Percentiles rank a stretch among this genome's conserved stretches.
phyloP scores from a whole-genome alignment of 2,797 vertebrate genomes.

The Oophaga sylvatica region DNA sequence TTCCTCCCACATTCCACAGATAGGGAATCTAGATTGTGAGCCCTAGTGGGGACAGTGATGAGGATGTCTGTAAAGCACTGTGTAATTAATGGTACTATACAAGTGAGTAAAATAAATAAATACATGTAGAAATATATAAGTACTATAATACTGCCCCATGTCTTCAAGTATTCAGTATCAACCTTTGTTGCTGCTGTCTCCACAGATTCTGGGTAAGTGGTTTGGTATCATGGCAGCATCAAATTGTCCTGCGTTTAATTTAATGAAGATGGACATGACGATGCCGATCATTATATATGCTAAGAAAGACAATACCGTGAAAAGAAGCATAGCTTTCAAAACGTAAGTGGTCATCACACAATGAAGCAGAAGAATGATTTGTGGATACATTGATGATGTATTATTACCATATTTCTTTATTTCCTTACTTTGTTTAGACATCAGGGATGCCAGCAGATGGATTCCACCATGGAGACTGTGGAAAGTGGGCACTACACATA shows the following conservation, averaged over 20 bases:
- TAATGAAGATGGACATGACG: conserved; percentile 25
- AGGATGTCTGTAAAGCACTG: too few relatives aligned
- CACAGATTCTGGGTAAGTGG: not conserved
- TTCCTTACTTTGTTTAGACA: not conserved
- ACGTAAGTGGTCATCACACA: conserved; percentile 13
- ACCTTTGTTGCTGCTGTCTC: not conserved
- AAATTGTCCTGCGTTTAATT: not conserved
- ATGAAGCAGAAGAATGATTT: not conserved
- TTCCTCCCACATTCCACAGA: too few relatives aligned
- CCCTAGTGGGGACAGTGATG: too few relatives aligned
- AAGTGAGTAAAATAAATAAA: not conserved
- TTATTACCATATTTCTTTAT: not conserved
- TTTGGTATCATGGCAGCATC: conserved; percentile 13
- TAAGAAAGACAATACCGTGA: not conserved
- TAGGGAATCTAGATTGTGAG: too few relatives aligned
- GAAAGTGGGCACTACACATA: not conserved
- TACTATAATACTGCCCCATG: not conserved
- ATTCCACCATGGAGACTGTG: not conserved
- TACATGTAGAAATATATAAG: not conserved
- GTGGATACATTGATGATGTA: not conserved
- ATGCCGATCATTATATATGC: not conserved
- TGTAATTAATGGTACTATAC: too few relatives aligned
- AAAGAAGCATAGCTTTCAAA: not conserved
- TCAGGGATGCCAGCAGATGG: conserved; percentile 24
- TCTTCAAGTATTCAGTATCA: not conserved